Base-by-base conservation (phyloP, 2,113 vertebrate genomes). In the Malurus alboscapulatus region DNA sequence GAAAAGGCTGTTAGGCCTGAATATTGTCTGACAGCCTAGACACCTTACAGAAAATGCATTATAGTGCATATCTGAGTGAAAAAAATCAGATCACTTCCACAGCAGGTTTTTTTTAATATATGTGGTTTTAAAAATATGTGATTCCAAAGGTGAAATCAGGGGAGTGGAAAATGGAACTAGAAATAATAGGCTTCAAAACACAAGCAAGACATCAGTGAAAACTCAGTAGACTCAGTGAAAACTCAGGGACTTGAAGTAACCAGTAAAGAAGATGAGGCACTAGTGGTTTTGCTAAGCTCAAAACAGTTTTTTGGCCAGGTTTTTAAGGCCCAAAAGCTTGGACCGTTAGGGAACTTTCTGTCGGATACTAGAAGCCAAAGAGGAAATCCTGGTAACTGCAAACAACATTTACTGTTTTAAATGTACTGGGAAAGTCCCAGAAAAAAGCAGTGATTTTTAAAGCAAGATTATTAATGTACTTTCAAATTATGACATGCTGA, bases 361-460 rank as follows among this genome's bases (percentile, higher is more conserved):
- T 83, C 3, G 7, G 34, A 30, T 54, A 66, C 42, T 69, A 79
- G 58, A 87, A 89, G 94, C 91, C 93, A 92, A 94, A 94, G 30
- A 95, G 94, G 96, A 96, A 96, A 95, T 96, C 92, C 96, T 96
- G 93, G 75, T 93, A 91, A 92, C 84, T 58, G 73, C n/a, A 54
- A 93, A 79, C 80, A 90, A 80, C 81, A 62, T 84, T 94, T 79
- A 94, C 32, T 78, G 50, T 94, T 95, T 90, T 65, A 87, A 82
- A 91, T 57, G 71, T 69, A 76, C 50, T 65, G 19, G 82, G 26
- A 45, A 94, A 83, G 42, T 54, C 58, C 27, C 58, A 45, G 38
- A 68, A 79, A 92, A 95, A 87, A 6, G 21, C 48, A 82, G 36
- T 42, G 10, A 59, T 63, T 92, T 55, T 84, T 61, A 74, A 83